Base-by-base conservation (phyloP, 1,140 invertebrate species). In the Aphelenchoides avenae region DNA sequence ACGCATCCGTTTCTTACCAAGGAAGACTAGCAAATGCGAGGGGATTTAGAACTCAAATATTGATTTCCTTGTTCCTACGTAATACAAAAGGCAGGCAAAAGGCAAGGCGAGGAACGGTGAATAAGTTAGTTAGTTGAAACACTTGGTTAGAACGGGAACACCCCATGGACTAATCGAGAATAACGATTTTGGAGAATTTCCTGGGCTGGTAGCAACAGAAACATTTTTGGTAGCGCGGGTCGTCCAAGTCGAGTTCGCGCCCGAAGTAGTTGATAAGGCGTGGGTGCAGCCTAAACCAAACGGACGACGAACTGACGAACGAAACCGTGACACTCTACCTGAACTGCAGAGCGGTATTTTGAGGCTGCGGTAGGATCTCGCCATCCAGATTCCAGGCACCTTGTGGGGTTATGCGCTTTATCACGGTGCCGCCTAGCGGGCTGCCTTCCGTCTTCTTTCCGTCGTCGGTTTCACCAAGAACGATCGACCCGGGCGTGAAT, bases 361-460 rank as follows among this genome's bases (percentile, higher is more conserved):
- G 42, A 29, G 64, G 64, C 44, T 72, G 72, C n/a, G 54, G 62
- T 1, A 76, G 34, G 13, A 76, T 68, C 64, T 71, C 69, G 6
- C 67, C 65, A 33, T 66, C 61, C 9, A 75, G 46, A 56, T 75
- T 75, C 73, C 73, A 75, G 2, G 65, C 65, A n/a, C 74, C 74
- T 44, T n/a, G n/a, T n/a, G n/a, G 61, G 68, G 26, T 71, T 48
- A 9, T 34, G 26, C n/a, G 51, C 61, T 30, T 58, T 48, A 2
- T 64, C 52, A 15, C 34, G 34, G 34, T 18, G 34, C 13, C 34
- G 34, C 34, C 13, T 13, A 13, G 34, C 34, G 13, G 34, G 50
- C 20, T 0, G 50, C 15, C 24, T 49, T 30, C 11, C 20, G 5
- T 22, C 43, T 20, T 37, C 18, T 18, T 15, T 5, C 44, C 47